Conservation (phyloP, 2,888 invertebrate species). For the Agrotis clavis region DNA sequence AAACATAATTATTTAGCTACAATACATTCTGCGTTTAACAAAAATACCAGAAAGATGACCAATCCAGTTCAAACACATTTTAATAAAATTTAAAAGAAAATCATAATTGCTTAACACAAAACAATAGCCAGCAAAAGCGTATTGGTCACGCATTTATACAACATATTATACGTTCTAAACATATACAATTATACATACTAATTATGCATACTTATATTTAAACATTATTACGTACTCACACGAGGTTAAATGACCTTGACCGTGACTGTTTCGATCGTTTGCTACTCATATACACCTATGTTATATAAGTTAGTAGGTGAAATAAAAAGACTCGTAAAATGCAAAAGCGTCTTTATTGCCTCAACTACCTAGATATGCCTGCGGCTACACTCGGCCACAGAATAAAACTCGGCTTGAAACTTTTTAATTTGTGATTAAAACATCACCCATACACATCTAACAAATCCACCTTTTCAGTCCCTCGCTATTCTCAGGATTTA, state of each 20-base stretch:
- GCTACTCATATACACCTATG: not conserved
- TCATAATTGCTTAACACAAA: constrained; percentile 15
- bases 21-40: not conserved
- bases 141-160: constrained; percentile 38
- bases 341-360: constrained; percentile 4
- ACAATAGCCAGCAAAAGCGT: constrained; percentile 39
- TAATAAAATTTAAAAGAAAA: constrained; percentile 30
- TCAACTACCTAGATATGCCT: constrained; percentile 6
- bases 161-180: constrained; percentile 11
- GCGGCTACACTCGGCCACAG: too few species aligned
- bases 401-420: too few species aligned
- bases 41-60: constrained; percentile 11
- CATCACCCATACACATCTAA: too few species aligned
- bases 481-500: too few species aligned
- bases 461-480: too few species aligned
- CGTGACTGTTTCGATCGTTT: constrained; percentile 24
- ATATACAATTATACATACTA: not conserved
- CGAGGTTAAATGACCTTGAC: constrained; percentile 40
- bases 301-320: constrained; percentile 15
- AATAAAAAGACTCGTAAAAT: constrained; percentile 9
- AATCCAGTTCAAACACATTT: not conserved
- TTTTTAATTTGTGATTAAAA: too few species aligned
- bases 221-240: constrained; percentile 1
- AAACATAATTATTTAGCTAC: not conserved
- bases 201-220: not conserved